These are phyloP conservation scores for Melipona bicolor DNA, from an alignment of 2,888 invertebrate genomes.

Conservation along the genomic window DNA sequence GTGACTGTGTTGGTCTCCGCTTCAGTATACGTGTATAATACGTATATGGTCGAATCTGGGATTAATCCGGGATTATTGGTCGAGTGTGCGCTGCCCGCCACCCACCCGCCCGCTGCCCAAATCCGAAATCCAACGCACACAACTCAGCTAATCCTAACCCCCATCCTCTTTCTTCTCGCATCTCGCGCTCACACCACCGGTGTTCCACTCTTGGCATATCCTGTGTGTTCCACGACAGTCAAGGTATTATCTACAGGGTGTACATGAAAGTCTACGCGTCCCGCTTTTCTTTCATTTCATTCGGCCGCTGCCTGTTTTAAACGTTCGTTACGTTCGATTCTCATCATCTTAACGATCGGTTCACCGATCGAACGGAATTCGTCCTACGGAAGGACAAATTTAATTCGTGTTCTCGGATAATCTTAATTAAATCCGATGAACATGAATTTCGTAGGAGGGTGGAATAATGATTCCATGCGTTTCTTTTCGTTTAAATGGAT, in stretches of 20 bases:
- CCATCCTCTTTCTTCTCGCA: slow-evolving; percentile 33
- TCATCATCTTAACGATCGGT: neutral
- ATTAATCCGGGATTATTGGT: slow-evolving; percentile 82
- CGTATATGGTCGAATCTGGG: slow-evolving; percentile 73
- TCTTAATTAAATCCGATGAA: neutral
- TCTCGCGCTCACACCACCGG: slow-evolving; percentile 52
- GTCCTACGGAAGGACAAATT: neutral
- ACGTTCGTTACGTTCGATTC: neutral
- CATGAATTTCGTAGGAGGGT: slow-evolving; percentile 22
- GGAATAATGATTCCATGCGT: neutral
- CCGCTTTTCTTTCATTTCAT: slow-evolving; percentile 13
- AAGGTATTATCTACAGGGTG: slow-evolving; percentile 70
- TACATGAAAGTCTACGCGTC: slow-evolving; percentile 45
- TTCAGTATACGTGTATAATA: slow-evolving; percentile 18
- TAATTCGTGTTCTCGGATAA: neutral
- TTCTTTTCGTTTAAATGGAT: slow-evolving; percentile 1
- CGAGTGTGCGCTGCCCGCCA: slow-evolving; percentile 76
- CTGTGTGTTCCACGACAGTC: slow-evolving; percentile 62
- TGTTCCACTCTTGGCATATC: slow-evolving; percentile 64
- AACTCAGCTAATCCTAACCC: slow-evolving; percentile 80
- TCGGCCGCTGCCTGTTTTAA: neutral
- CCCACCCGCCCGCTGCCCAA: slow-evolving; percentile 76
- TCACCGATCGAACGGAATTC: neutral
- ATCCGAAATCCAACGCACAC: slow-evolving; percentile 83
- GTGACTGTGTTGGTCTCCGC: slow-evolving; percentile 1